Base-by-base conservation (phyloP, 92 coral and sea anemone species). In the Galaxea fascicularis region DNA sequence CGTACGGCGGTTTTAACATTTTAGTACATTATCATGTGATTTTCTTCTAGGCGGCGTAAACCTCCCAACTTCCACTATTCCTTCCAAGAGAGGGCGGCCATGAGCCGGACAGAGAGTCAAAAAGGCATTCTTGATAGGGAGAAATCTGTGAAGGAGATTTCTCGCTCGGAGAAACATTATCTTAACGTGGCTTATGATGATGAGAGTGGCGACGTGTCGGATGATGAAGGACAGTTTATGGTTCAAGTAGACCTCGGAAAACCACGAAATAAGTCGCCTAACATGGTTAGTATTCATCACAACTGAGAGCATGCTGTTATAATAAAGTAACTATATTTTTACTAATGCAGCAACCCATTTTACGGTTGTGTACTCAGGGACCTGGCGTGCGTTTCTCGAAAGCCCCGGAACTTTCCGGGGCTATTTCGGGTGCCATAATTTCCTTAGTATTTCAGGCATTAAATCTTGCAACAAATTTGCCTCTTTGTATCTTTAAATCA, bases 221-320 rank as follows among this genome's bases (percentile, higher is more conserved):
- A 95, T n/a, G 92, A 88, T 39, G 98, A 88, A 16, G 93, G 74
- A 26, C 69, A 85, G 41, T 97, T 97, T 25, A 97, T 95, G 98
- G 96, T 97, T n/a, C 90, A 97, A 73, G 98, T 90, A 26, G 88
- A 91, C 27, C 89, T 87, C 15, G 83, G 80, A 14, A 66, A 74
- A 30, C 71, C 86, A 25, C 73, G 54, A 28, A 77, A 28, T 66
- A 89, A 71, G 10, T 41, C 27, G 29, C 80, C 87, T 44, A 71
- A 88, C 18, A n/a, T 65, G 83, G 80, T 87, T 21, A 71, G 86
- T 86, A 59, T 17, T 17, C 4, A 14, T 4, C 5, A 11, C 14
- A 13, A 18, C 6, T 29, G 20, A 35, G 41, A 35, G 53, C n/a
- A 15, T 15, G 56, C 56, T 49, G 31, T 35, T 35, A 35, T 2